Evolutionary conservation across 2,797 vertebrate genomes (phyloP), one percentile per base, ranked within the genome.

Genomic region (Melanotaenia boesemani): DNA sequence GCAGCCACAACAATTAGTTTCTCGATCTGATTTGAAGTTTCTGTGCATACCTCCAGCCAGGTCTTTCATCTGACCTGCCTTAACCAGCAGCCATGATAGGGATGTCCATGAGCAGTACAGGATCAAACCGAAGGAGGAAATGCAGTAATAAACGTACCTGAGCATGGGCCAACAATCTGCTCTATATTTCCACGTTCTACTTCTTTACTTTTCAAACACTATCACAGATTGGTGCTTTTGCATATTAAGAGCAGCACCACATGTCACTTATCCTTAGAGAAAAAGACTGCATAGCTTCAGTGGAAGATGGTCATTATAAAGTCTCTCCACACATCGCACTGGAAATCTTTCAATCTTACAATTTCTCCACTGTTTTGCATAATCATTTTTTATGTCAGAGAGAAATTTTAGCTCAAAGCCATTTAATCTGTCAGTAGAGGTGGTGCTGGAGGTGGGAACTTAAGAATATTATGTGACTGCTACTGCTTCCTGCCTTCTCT

Each of bases 71-170:
- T 63, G 72, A 84, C 83, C 67, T 81, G 88, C 65, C 84, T 68
- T n/a, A 84, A 89, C 82, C 80, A 79, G 87, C 79, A 89, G 46
- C 52, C 3, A 4, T 70, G 50, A 55, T 18, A 84, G 76, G 85
- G 89, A 85, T 80, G 71, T 83, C 18, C 50, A 48, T 20, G 24
- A 60, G 16, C 39, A 48, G 61, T 24, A 26, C 54, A 66, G 57
- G 18, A 15, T 26, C 20, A 16, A 71, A 68, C 13, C 3, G 1
- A 6, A 0, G 0, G 22, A 64, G 55, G 55, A 61, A 57, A 63
- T 46, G 18, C 44, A 46, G 44, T 20, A 34, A 60, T 26, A 56
- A 70, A 77, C 74, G 2, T 63, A 77, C 57, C 69, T 0, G 70
- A 78, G 55, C 79, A 84, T 15, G 44, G 50, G 61, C 61, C 58